Percentiles rank a stretch among this genome's conserved stretches.
These are phyloP conservation scores for Drymonia ruficornis DNA, from an alignment of 2,888 invertebrate genomes.

Conservation along the genomic window DNA sequence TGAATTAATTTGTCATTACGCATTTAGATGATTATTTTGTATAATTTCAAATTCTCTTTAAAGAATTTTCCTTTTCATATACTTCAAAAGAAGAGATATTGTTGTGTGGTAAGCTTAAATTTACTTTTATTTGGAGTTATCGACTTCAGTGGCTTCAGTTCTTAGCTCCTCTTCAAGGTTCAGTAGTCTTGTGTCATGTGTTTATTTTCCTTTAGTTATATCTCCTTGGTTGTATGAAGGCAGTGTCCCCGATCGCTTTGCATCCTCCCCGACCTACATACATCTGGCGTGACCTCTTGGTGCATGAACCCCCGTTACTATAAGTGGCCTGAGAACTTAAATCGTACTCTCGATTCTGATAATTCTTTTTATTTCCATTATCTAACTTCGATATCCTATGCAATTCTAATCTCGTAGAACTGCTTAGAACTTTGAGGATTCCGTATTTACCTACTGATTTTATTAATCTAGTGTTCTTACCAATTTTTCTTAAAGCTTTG, in stretches of 20 bases:
- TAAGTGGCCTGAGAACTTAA: conserved; percentile 60
- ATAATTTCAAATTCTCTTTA: conserved; percentile 54
- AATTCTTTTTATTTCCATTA: conserved; percentile 53
- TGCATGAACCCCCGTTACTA: conserved; percentile 76
- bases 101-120: conserved; percentile 68
- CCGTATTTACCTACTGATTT: conserved; percentile 53
- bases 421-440: conserved; percentile 70
- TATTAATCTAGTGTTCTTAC: conserved; percentile 46
- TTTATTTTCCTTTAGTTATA: conserved; percentile 66
- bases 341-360: conserved; percentile 49
- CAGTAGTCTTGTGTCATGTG: conserved; percentile 68
- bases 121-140: conserved; percentile 54
- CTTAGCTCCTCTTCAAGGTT: conserved; percentile 60
- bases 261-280: conserved; percentile 75
- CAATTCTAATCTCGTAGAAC: conserved; percentile 65
- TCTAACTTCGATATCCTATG: conserved; percentile 53
- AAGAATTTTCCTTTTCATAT: conserved; percentile 55
- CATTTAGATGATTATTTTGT: conserved; percentile 47
- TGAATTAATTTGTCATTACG: conserved; percentile 54
- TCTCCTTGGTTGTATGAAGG: conserved; percentile 84
- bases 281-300: conserved; percentile 85
- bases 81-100: conserved; percentile 60
- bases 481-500: conserved; percentile 64
- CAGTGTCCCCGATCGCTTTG: conserved; percentile 85
- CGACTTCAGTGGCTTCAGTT: conserved; percentile 59